These are phyloP conservation scores for Thalassoma bifasciatum DNA, from an alignment of 2,113 vertebrate species.

Conservation along the genomic window DNA sequence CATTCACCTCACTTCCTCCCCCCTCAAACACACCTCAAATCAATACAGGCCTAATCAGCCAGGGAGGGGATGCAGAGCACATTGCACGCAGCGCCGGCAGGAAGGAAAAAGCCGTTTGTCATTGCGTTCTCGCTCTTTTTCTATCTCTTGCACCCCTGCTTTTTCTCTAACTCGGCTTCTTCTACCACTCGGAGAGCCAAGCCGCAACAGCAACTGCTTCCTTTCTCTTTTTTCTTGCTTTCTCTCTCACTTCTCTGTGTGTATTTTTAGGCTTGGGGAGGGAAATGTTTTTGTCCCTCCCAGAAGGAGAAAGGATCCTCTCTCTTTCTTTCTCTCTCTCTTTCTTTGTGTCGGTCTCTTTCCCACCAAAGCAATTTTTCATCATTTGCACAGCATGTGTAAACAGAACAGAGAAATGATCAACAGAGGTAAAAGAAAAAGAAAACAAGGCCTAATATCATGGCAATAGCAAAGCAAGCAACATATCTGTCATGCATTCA, in stretches of 20 bases:
- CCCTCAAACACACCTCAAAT: conserved; percentile 87
- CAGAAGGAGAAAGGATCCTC: conserved; percentile 37
- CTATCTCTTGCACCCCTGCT: conserved; percentile 53
- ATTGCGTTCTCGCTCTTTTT: conserved; percentile 74
- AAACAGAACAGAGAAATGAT: conserved; percentile 30
- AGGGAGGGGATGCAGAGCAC: conserved; percentile 85
- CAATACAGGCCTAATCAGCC: conserved; percentile 91
- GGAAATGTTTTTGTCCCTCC: background rate
- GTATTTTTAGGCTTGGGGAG: conserved; percentile 66
- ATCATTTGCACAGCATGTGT: conserved; percentile 65
- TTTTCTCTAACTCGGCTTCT: conserved; percentile 59
- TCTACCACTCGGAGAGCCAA: conserved; percentile 52
- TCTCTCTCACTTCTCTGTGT: conserved; percentile 43
- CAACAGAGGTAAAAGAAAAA: background rate
- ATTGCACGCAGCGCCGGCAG: conserved; percentile 84
- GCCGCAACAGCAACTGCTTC: conserved; percentile 51
- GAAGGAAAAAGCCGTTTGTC: conserved; percentile 91
- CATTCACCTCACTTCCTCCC: conserved; percentile 38
- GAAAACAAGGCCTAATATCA: conserved; percentile 27
- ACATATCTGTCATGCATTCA: conserved; percentile 30
- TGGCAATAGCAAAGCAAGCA: conserved; percentile 9
- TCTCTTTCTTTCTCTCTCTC: background rate
- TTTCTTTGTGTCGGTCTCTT: conserved; percentile 12
- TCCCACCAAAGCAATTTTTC: conserved; percentile 61
- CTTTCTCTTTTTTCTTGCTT: conserved; percentile 39